Evolutionary conservation across 2,797 vertebrate species (phyloP), one percentile per base, ranked within the genome.

Genomic region (Gobionotothen gibberifrons): DNA sequence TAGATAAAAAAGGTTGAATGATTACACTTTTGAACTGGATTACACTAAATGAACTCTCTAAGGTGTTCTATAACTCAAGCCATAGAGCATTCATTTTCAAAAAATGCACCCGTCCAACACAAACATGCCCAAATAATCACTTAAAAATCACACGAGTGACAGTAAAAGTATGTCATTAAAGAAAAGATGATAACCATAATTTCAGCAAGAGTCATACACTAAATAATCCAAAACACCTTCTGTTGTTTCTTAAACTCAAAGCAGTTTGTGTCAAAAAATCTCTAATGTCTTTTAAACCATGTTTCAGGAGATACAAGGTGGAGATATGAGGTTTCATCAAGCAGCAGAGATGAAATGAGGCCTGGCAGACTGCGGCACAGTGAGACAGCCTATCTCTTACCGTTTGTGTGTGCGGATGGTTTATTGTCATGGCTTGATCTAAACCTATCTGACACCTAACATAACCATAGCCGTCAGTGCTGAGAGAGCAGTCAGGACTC

Each of bases 391-490:
- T 90, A 90, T 92, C 91, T 79, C 81, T 90, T 92, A 88, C 89
- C 72, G 26, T 76, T 78, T 69, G 61, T 83, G 82, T 78, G 76
- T 51, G 36, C 39, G 63, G 40, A 60, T 61, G 66, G 69, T 78
- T 72, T 73, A 64, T 86, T 69, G 8, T 77, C 74, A 40, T 57
- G 63, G 58, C 74, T 82, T 84, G 81, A 86, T 85, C 74, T 90
- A 89, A 91, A 79, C 78, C 83, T 62, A 66, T 88, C 79, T 93
- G 93, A 93, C 93, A 85, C 77, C 76, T 83, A 89, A 92, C 89
- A 90, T 92, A 91, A 93, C 88, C 81, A 62, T 79, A 81, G 84
- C 79, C 65, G 49, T 83, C 81, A 58, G 64, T 36, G 78, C 86
- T 79, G 84, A 87, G 82, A 87, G 83, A 79, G 82, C 85, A 85